A percentile compares a stretch with the other conserved stretches of the same genome.
Evolutionary conservation across 1,140 invertebrate species (phyloP).

Genomic region (Anastatus disparis): DNA sequence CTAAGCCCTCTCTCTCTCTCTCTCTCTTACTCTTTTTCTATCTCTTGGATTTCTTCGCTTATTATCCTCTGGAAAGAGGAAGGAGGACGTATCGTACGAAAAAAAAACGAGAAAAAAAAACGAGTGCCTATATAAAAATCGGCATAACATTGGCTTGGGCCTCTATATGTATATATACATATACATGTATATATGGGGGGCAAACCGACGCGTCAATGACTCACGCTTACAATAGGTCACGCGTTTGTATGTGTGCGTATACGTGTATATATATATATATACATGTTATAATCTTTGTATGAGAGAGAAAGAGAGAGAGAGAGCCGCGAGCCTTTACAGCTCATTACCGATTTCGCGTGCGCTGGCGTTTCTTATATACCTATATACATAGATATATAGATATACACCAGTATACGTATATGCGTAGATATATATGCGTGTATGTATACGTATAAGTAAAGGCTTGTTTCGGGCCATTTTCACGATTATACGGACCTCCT

Average conservation of each 20-base stretch:
- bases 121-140: conserved; percentile 52
- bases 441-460: no score
- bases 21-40: conserved; percentile 12
- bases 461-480: conserved; percentile 43
- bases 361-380: no score
- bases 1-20: conserved; percentile 30
- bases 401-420: no score
- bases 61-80: conserved; percentile 66
- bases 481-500: conserved; percentile 31
- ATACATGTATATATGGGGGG: background rate
- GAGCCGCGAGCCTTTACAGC: conserved; percentile 58
- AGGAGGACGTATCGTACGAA: no score
- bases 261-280: conserved; percentile 14
- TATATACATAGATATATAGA: no score
- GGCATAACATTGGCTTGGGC: conserved; percentile 50
- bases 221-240: conserved; percentile 46
- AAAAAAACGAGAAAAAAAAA: conserved; percentile 48
- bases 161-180: conserved; percentile 8
- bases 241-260: conserved; percentile 25
- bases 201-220: conserved; percentile 47
- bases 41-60: conserved; percentile 61
- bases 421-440: no score
- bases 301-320: no score
- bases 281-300: no score
- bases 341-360: conserved; percentile 65